These are phyloP conservation scores for Cephus cinctus DNA, from an alignment of 1,140 invertebrate genomes.

Conservation along the genomic window DNA sequence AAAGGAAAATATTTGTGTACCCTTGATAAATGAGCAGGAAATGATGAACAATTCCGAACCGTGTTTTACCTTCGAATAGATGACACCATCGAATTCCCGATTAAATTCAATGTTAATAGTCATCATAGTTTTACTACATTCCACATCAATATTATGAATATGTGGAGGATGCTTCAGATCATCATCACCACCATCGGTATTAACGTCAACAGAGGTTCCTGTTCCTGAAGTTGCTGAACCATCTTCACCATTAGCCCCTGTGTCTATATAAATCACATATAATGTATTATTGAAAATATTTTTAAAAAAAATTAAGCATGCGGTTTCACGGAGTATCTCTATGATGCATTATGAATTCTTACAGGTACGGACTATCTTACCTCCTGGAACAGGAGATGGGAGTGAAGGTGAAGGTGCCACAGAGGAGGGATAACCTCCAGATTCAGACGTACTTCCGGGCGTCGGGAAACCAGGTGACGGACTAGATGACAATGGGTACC, in stretches of 20 bases:
- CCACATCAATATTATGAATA: conserved; percentile 72
- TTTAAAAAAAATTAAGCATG: no score
- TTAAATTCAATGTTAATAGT: conserved; percentile 80
- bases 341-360: no score
- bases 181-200: conserved; percentile 37
- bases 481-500: conserved; percentile 12
- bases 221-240: conserved; percentile 3
- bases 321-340: no score
- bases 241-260: conserved; percentile 13
- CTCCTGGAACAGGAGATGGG: neutral
- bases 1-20: neutral
- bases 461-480: conserved; percentile 38
- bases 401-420: conserved; percentile 1
- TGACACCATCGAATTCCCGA: conserved; percentile 71
- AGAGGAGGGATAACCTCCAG: no score
- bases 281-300: no score
- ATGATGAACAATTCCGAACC: no score
- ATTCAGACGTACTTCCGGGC: no score
- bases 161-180: conserved; percentile 69
- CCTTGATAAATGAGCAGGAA: neutral
- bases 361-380: no score
- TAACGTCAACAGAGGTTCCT: neutral
- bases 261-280: no score
- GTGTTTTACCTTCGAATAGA: conserved; percentile 78
- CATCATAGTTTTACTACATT: conserved; percentile 81